Evolutionary conservation across 2,888 invertebrate genomes (phyloP), one percentile per base, ranked within the genome.

Genomic region (Epirrita christyi): DNA sequence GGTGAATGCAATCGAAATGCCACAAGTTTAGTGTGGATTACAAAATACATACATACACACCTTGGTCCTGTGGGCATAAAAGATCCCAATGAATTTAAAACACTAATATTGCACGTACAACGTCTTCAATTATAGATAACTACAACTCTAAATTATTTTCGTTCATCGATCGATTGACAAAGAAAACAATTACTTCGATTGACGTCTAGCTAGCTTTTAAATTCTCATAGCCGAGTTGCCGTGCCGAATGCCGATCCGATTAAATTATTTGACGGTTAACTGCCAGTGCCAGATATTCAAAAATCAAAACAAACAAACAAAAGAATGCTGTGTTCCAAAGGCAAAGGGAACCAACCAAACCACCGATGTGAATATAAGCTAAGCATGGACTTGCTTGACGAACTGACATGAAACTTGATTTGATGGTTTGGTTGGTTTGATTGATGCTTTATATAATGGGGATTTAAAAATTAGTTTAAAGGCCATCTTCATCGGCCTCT

Each of bases 241-340:
- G n/a, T 41, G 29, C 45, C 15, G 6, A 15, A 21, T 32, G n/a
- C n/a, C n/a, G n/a, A n/a, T n/a, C n/a, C n/a, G n/a, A n/a, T n/a
- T n/a, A n/a, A n/a, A n/a, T n/a, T n/a, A n/a, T n/a, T 43, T 55
- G 55, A 59, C 59, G 51, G 59, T 59, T 47, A 38, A 48, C 51
- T 11, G 48, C 34, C 55, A 34, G 50, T 13, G 48, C 27, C 55
- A 28, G 50, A 47, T 28, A 44, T 59, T 59, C 55, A 59, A 59
- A 55, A 47, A 48, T 28, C 42, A 45, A 55, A 50, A 50, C 58
- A 50, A 59, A 48, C 42, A 51, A 58, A 54, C 47, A 58, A 48
- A 53, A 53, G 43, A 40, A 49, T 11, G 15, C 13, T 52, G 42
- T 38, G 51, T 51, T 57, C 37, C 56, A 51, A 42, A 42, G 36